Evolutionary conservation across 2,797 vertebrate species (phyloP), one percentile per base, ranked within the genome.

Genomic region (Poecilia picta): DNA sequence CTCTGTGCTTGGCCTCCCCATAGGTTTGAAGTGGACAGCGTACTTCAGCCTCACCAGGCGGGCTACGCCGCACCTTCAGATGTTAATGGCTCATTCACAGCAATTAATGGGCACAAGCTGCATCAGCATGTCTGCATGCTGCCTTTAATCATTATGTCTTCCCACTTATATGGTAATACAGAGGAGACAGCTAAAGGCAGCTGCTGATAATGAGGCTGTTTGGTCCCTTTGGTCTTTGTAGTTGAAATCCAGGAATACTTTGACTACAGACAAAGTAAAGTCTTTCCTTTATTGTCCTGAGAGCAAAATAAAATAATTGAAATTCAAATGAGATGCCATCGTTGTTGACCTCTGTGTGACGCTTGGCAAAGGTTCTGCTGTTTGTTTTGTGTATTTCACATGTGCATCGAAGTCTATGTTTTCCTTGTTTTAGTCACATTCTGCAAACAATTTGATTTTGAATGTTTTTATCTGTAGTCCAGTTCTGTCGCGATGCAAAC

Each of bases 61-160:
- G 95, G 90, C 95, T 95, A 93, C 87, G 53, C 89, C 71, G 90
- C 84, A 91, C 91, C 95, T 96, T 95, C 93, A 95, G 92, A 91
- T 90, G 91, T 95, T 95, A 95, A 96, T 96, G 95, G 94, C 83
- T 94, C 78, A 84, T 91, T 91, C 85, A 77, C 84, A 83, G 94
- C 91, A 95, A 95, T 96, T 96, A 96, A 94, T 89, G 86, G 13
- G 46, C 78, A 75, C 75, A 53, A 79, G 90, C 94, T 90, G 91
- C 92, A 92, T 94, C 90, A 94, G 92, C 91, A 92, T 91, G 91
- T 91, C 85, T 87, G 88, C 77, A 71, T 33, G 70, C 78, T 68
- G 75, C 82, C 82, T 73, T 87, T 82, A 84, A 72, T 77, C 78
- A 79, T 81, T 72, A 80, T 53, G 75, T 73, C 81, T 85, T 85